Percentiles rank a stretch among this genome's conserved stretches.
phyloP scores from a whole-genome alignment of 1,140 invertebrate genomes.

The Asobara japonica region DNA sequence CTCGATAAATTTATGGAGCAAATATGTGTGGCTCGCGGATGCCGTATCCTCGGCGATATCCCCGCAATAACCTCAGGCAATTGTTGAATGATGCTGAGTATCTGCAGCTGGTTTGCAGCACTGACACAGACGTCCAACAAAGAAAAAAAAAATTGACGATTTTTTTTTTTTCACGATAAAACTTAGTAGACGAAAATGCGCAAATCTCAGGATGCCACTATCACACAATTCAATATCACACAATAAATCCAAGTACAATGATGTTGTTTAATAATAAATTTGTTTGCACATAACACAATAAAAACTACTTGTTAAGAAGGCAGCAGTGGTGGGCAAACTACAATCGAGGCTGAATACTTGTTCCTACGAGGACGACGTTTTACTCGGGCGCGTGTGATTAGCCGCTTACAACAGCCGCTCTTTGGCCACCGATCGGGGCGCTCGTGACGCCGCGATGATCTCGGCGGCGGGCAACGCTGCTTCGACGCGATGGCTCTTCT shows the following conservation, averaged over 20 bases:
- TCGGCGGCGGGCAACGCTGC: slow-evolving; percentile 37
- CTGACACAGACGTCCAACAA: slow-evolving; percentile 71
- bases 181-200: no score
- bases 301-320: slow-evolving; percentile 1
- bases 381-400: slow-evolving; percentile 1
- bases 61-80: background rate
- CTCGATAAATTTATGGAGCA: slow-evolving; percentile 40
- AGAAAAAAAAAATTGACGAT: slow-evolving; percentile 66
- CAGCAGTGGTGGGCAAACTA: background rate
- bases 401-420: background rate
- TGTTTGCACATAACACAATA: background rate
- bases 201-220: background rate
- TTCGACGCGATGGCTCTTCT: slow-evolving; percentile 36
- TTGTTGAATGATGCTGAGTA: background rate
- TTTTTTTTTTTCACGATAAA: no score
- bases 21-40: slow-evolving; percentile 37
- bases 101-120: slow-evolving; percentile 47
- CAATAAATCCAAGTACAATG: slow-evolving; percentile 13
- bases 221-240: background rate
- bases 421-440: slow-evolving; percentile 18
- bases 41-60: slow-evolving; percentile 22
- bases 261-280: background rate
- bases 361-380: slow-evolving; percentile 14
- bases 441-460: slow-evolving; percentile 38
- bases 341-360: background rate